Percentiles rank a stretch among this genome's conserved stretches.
These are phyloP conservation scores for Scolanthus callimorphus DNA, from an alignment of 92 coral and sea anemone species.

Conservation along the genomic window DNA sequence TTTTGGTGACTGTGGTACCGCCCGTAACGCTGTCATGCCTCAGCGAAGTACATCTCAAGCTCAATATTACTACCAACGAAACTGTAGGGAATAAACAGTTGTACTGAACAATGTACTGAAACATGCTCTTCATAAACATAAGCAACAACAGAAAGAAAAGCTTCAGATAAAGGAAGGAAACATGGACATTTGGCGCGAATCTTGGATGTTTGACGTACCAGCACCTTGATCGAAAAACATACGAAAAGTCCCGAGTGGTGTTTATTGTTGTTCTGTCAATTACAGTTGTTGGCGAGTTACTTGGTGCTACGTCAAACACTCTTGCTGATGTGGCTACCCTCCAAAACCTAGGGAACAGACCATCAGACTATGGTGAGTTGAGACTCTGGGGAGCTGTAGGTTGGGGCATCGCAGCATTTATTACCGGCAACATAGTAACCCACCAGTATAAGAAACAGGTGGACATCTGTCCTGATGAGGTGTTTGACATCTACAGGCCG, in stretches of 20 bases:
- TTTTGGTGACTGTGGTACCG: conserved; percentile 78
- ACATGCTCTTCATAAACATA: conserved; percentile 33
- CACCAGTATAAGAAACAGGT: conserved; percentile 60
- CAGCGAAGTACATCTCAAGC: conserved; percentile 69
- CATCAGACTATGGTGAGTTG: conserved; percentile 81
- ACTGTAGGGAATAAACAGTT: conserved; percentile 17
- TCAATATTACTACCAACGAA: too few species aligned
- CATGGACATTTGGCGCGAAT: conserved; percentile 66
- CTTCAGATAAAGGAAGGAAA: conserved; percentile 41
- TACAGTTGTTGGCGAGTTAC: conserved; percentile 71
- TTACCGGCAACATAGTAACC: conserved; percentile 81
- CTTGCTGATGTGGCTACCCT: conserved; percentile 87
- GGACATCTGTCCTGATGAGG: too few species aligned
- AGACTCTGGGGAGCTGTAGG: conserved; percentile 88
- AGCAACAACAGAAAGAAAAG: conserved; percentile 5
- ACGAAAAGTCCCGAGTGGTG: conserved; percentile 67
- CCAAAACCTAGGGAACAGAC: conserved; percentile 80
- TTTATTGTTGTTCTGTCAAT: conserved; percentile 66
- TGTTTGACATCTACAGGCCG: conserved; percentile 85
- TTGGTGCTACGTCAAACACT: conserved; percentile 86
- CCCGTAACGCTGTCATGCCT: conserved; percentile 75
- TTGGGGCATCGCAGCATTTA: conserved; percentile 81
- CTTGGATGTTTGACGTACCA: conserved; percentile 90
- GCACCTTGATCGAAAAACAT: conserved; percentile 46
- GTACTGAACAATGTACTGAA: conserved; percentile 17